These are phyloP conservation scores for Tragelaphus eurycerus DNA, from an alignment of 2,797 vertebrate genomes.

Conservation along the genomic window DNA sequence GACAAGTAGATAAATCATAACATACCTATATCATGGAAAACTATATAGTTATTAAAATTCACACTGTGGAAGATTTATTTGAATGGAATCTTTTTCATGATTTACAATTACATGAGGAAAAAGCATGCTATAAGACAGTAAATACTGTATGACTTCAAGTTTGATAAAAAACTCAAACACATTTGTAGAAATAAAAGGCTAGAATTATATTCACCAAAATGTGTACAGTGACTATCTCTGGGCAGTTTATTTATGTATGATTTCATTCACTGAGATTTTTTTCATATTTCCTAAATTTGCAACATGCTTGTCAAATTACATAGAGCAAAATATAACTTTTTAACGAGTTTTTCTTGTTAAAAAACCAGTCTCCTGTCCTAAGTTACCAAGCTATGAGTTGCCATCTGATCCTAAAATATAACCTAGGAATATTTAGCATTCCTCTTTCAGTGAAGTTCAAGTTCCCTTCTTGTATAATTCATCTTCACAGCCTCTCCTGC, in stretches of 20 bases:
- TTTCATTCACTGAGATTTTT: neutral
- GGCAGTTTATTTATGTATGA: neutral
- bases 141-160: neutral
- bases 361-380: neutral
- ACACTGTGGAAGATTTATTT: neutral
- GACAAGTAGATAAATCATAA: neutral
- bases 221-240: neutral
- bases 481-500: neutral
- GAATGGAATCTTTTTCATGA: neutral
- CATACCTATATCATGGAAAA: neutral
- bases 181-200: neutral
- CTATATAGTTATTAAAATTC: neutral
- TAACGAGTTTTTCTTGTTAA: neutral
- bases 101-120: neutral
- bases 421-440: neutral
- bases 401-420: neutral
- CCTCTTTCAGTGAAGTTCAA: neutral
- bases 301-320: neutral
- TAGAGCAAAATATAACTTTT: neutral
- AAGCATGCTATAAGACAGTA: neutral
- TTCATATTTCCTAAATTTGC: neutral
- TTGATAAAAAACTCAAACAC: neutral
- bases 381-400: neutral
- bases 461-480: neutral
- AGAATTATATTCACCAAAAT: neutral